These are phyloP conservation scores for Drosophila seguyi DNA, from an alignment of 1,140 invertebrate genomes.

Conservation along the genomic window DNA sequence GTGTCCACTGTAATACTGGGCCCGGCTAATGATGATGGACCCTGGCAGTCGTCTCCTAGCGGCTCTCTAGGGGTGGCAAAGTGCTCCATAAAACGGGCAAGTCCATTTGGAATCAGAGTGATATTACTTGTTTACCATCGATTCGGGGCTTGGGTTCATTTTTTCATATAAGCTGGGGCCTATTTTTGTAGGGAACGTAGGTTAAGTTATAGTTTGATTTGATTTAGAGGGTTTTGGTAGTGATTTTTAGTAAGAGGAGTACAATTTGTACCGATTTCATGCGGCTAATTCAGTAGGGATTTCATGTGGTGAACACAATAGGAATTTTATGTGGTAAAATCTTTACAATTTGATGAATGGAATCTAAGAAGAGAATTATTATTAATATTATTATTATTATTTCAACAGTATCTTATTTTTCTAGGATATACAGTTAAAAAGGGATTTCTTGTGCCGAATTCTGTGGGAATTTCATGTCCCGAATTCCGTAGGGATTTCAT, in stretches of 20 bases:
- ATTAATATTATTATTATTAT: no score
- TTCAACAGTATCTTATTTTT: background rate
- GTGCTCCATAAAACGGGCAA: background rate
- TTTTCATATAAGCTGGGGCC: background rate
- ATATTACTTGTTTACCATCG: background rate
- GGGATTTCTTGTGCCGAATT: background rate
- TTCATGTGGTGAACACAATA: background rate
- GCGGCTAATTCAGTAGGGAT: background rate
- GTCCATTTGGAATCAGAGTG: background rate
- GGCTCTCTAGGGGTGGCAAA: conserved; percentile 28
- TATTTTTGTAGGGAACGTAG: background rate
- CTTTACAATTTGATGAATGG: no score
- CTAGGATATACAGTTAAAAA: background rate
- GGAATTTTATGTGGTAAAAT: background rate
- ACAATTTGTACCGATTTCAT: background rate
- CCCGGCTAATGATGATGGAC: conserved; percentile 48
- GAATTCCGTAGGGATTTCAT: background rate
- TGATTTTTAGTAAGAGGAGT: background rate
- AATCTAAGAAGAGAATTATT: no score
- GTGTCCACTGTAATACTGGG: conserved; percentile 43
- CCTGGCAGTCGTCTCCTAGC: conserved; percentile 6
- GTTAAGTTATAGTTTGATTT: background rate
- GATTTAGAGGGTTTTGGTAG: background rate
- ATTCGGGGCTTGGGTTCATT: background rate
- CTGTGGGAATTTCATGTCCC: background rate